Evolutionary conservation across 2,797 vertebrate genomes (phyloP).

Genomic region (Neomorphus geoffroyi): DNA sequence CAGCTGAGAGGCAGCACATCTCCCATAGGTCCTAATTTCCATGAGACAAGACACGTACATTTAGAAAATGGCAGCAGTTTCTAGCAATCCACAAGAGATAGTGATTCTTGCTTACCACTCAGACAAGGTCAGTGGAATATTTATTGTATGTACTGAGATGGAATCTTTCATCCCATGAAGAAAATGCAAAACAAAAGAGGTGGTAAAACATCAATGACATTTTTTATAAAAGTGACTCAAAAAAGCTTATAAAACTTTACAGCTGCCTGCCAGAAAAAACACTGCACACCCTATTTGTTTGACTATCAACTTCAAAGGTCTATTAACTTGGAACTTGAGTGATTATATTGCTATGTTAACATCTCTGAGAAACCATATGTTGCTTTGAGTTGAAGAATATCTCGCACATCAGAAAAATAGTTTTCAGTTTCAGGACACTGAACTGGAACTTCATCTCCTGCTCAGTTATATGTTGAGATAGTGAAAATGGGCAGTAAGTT

Average conservation of each 20-base stretch:
- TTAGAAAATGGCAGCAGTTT: not conserved
- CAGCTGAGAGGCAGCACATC: not conserved
- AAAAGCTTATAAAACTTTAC: slow-evolving; percentile 3
- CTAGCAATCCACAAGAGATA: not conserved
- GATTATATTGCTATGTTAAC: not conserved
- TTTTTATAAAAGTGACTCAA: not conserved
- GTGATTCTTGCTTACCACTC: not conserved
- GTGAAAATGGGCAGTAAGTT: not conserved
- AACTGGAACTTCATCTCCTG: not conserved
- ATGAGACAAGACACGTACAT: not conserved
- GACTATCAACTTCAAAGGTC: not conserved
- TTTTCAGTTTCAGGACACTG: not conserved
- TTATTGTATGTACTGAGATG: not conserved
- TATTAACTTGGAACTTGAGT: not conserved
- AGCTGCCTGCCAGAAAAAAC: not conserved
- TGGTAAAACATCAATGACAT: not conserved
- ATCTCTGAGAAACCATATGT: not conserved
- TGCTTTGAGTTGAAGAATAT: not conserved
- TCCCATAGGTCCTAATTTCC: not conserved
- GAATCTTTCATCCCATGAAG: not conserved
- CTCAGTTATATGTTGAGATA: not conserved
- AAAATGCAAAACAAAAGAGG: not conserved
- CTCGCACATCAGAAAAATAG: not conserved
- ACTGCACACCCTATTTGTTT: not conserved
- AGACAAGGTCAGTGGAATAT: not conserved